Evolutionary conservation across 2,797 vertebrate species (phyloP), one percentile per base, ranked within the genome.

Genomic region (Trachops cirrhosus): DNA sequence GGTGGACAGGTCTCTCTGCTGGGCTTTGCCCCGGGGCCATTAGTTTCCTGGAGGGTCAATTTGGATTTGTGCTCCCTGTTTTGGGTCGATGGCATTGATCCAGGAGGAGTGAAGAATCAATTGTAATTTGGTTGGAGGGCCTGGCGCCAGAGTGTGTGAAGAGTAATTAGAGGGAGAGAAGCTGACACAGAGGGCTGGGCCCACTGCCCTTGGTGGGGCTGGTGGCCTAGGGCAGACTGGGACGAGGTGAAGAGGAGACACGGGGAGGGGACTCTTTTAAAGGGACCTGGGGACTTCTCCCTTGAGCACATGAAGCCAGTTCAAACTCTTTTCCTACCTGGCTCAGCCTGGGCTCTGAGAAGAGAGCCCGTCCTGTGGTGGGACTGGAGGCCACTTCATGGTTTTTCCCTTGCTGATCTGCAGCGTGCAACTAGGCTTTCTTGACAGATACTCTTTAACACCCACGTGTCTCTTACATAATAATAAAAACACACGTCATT

Each of bases 111-210:
- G 54, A 97, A 80, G 93, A 93, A 98, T 98, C 97, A 44, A 98
- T 98, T 2, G 90, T 97, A 98, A 98, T 98, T 98, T 97, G 97
- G 97, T 98, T 94, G 73, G 97, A 95, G 96, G 97, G 96, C 96
- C 86, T 86, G 86, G 12, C 62, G 16, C 82, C 89, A 37, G 97
- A 95, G 97, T 95, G 97, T 67, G 71, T 91, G 93, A 96, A 93
- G 96, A 98, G 98, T 98, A 98, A 98, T 98, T 98, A 98, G 97
- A 97, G 91, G 89, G 93, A 97, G 88, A 96, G 24, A 86, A 94
- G 95, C 97, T 1, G 4, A 93, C 8, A 91, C 50, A n/a, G 1
- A 91, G 39, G 85, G 57, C 85, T 91, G 64, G 32, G 37, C 0
- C 41, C 48, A 86, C 75, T 87, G 21, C 19, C 67, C 77, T 79